Evolutionary conservation across 2,113 vertebrate species (phyloP).

Genomic region (Accipiter virgatus): DNA sequence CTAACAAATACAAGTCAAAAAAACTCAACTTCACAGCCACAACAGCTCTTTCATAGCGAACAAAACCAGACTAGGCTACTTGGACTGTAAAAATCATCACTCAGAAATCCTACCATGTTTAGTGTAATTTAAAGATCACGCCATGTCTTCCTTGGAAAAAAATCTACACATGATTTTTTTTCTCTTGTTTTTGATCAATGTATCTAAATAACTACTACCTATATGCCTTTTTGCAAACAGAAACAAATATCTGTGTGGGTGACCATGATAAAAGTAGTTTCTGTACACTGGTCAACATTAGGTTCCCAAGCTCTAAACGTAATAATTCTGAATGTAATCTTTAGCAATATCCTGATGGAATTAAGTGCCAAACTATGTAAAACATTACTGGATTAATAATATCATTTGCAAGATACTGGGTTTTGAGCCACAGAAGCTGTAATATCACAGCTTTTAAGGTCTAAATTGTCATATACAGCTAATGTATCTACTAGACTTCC

Average conservation of each 20-base stretch:
- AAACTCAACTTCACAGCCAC: neutral
- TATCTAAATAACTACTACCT: neutral
- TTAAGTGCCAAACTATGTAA: neutral
- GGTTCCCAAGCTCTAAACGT: no score
- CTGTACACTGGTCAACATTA: neutral
- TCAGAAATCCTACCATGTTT: neutral
- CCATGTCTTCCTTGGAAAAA: neutral
- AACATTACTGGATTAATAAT: neutral
- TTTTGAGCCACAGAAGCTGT: neutral
- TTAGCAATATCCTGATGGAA: neutral
- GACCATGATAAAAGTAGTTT: neutral
- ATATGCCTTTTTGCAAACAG: neutral
- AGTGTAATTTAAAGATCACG: neutral
- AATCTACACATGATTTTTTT: neutral
- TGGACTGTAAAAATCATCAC: neutral
- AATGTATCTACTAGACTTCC: neutral
- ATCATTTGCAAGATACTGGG: neutral
- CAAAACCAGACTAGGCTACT: neutral
- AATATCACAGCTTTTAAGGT: neutral
- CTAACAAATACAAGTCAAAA: neutral
- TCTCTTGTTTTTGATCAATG: neutral
- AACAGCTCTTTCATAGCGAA: neutral
- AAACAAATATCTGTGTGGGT: neutral
- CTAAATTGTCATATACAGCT: neutral
- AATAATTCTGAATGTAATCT: neutral